Conservation (phyloP, 2,113 vertebrate genomes). For the Pagrus major region DNA sequence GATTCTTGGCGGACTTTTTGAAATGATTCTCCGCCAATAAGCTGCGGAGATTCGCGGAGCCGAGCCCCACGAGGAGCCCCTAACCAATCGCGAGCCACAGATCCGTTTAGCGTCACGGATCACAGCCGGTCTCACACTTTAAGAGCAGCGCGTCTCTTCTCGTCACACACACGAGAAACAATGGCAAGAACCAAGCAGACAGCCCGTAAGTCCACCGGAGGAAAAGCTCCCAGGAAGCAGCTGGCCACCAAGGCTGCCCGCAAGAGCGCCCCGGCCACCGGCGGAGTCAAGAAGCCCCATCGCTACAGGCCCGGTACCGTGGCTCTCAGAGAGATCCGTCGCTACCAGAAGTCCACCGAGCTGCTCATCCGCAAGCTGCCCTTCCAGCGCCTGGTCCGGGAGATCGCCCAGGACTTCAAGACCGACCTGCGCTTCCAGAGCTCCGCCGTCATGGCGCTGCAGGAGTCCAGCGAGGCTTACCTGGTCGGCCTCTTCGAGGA, state of each 20-base stretch:
- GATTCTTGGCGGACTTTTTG: too few relatives aligned
- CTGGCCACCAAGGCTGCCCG: slow-evolving; percentile 53
- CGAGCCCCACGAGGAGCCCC: too few relatives aligned
- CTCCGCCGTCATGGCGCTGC: slow-evolving; percentile 62
- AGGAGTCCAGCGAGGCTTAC: slow-evolving; percentile 86
- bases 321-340: slow-evolving; percentile 31
- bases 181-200: slow-evolving; percentile 43
- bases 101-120: too few relatives aligned
- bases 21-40: too few relatives aligned
- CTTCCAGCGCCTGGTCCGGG: slow-evolving; percentile 54
- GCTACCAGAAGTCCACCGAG: slow-evolving; percentile 40
- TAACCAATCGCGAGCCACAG: too few relatives aligned
- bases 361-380: slow-evolving; percentile 40
- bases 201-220: slow-evolving; percentile 35
- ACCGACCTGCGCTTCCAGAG: slow-evolving; percentile 65
- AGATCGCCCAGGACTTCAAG: slow-evolving; percentile 62
- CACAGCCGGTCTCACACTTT: too few relatives aligned
- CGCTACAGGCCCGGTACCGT: slow-evolving; percentile 27
- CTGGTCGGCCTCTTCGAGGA: slow-evolving; percentile 86
- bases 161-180: too few relatives aligned
- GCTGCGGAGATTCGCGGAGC: too few relatives aligned
- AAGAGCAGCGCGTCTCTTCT: too few relatives aligned
- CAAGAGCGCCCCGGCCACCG: slow-evolving; percentile 56
- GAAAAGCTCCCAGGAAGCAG: slow-evolving; percentile 38
- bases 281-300: slow-evolving; percentile 34